A percentile compares a stretch with the other conserved stretches of the same genome.
These are phyloP conservation scores for Stenodera caucasica DNA, from an alignment of 2,888 invertebrate genomes.

Conservation along the genomic window DNA sequence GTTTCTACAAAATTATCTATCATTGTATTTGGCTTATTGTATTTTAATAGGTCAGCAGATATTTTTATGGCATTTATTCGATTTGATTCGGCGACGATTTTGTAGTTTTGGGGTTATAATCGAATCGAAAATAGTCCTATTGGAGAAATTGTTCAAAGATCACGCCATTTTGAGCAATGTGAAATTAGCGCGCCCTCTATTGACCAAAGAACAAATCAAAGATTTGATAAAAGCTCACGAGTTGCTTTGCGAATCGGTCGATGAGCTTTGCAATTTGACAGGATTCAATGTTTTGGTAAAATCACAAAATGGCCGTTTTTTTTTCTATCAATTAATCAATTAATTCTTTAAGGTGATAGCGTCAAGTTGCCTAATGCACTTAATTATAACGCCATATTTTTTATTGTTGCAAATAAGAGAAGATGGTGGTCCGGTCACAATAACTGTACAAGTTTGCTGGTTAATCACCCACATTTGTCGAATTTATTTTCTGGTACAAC, in stretches of 20 bases:
- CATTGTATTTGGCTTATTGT: slow-evolving; percentile 63
- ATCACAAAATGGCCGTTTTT: no score
- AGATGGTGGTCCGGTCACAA: slow-evolving; percentile 43
- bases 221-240: neutral
- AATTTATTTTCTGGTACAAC: slow-evolving; percentile 63
- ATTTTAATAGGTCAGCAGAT: slow-evolving; percentile 63
- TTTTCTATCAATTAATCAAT: slow-evolving; percentile 38
- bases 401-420: slow-evolving; percentile 61
- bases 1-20: slow-evolving; percentile 60
- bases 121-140: neutral
- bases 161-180: neutral
- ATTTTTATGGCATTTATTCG: slow-evolving; percentile 62
- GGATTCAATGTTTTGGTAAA: slow-evolving; percentile 30
- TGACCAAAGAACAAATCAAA: neutral
- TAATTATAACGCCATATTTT: slow-evolving; percentile 66
- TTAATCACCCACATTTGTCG: slow-evolving; percentile 60
- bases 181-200: neutral
- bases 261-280: neutral
- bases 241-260: neutral
- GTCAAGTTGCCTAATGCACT: slow-evolving; percentile 61
- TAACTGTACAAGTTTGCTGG: slow-evolving; percentile 62
- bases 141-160: neutral
- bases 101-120: neutral
- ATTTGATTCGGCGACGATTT: slow-evolving; percentile 4
- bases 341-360: slow-evolving; percentile 54